These are phyloP conservation scores for mouse (Mus musculus) DNA, from an alignment of 2,113 vertebrate genomes.

Conservation along the genomic window DNA sequence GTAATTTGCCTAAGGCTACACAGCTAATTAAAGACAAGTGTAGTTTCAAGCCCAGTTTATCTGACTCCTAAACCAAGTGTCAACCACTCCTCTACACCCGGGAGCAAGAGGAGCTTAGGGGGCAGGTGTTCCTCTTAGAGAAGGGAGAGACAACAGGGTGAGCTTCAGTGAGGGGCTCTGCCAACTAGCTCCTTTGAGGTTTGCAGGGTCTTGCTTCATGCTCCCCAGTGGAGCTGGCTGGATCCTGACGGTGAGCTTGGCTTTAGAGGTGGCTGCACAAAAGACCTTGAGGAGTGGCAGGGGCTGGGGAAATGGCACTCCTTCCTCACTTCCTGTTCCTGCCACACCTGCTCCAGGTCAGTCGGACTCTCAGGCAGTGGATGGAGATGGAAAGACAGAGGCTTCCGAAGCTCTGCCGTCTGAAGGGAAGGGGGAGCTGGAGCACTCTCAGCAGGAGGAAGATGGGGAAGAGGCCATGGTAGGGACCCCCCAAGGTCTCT, in stretches of 20 bases:
- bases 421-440: conserved; percentile 58
- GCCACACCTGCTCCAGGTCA: conserved; percentile 79
- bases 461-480: conserved; percentile 72
- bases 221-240: not conserved
- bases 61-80: not conserved
- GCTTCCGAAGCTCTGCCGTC: conserved; percentile 77
- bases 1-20: conserved; percentile 10
- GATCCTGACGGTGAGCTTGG: too few relatives aligned
- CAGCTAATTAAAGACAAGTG: not conserved
- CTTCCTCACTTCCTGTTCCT: conserved; percentile 36
- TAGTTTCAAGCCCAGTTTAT: not conserved
- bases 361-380: conserved; percentile 61
- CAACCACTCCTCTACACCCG: not conserved
- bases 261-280: not conserved
- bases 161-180: not conserved
- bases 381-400: conserved; percentile 68
- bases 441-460: conserved; percentile 32
- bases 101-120: not conserved
- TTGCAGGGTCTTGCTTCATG: not conserved
- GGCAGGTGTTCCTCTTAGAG: not conserved
- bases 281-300: not conserved
- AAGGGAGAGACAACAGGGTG: not conserved
- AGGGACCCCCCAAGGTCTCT: conserved; percentile 53
- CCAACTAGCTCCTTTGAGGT: not conserved
- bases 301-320: rapidly evolving